Evolutionary conservation across 2,797 vertebrate genomes (phyloP).

Genomic region (Hemitrygon akajei): DNA sequence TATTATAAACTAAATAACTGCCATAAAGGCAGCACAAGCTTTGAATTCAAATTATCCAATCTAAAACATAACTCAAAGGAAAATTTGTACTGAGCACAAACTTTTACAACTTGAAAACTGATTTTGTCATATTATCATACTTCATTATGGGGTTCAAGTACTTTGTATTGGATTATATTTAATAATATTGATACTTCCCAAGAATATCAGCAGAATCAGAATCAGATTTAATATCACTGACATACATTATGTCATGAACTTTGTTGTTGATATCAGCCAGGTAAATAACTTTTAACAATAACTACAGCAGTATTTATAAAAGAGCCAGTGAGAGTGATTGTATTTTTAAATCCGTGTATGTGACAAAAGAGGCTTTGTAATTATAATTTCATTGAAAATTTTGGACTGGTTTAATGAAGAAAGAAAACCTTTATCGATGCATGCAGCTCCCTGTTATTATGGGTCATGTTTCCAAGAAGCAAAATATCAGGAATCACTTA

Average conservation of each 20-base stretch:
- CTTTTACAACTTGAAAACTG: neutral
- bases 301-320: neutral
- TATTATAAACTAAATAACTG: too few relatives aligned
- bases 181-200: neutral
- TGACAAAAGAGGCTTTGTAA: neutral
- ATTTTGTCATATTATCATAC: neutral
- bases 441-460: neutral
- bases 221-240: too few relatives aligned
- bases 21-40: too few relatives aligned
- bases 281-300: neutral
- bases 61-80: neutral
- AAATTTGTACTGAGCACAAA: neutral
- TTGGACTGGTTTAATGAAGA: neutral
- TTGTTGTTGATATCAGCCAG: too few relatives aligned
- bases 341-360: neutral
- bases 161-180: neutral
- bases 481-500: neutral
- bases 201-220: neutral
- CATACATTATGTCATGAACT: too few relatives aligned
- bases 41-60: neutral
- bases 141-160: neutral
- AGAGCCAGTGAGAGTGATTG: neutral
- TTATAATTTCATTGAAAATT: neutral
- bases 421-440: neutral
- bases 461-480: neutral